Percentiles rank a stretch among this genome's conserved stretches.
Evolutionary conservation across 2,888 invertebrate genomes (phyloP).

Genomic region (Sphecodes monilicornis): DNA sequence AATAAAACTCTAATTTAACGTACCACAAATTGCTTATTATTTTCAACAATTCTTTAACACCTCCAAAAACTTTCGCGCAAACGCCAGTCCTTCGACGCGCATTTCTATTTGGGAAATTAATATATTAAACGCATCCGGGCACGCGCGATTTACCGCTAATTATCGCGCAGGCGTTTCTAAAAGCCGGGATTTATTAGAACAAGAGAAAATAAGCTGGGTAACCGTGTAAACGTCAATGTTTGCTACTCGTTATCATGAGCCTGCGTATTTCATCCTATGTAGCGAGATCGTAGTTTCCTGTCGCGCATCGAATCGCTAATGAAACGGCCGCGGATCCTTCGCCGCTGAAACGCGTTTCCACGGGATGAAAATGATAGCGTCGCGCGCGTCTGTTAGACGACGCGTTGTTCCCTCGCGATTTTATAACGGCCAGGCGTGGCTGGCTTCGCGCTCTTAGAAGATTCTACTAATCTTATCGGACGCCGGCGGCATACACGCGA

Average conservation of each 20-base stretch:
- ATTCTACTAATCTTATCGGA: constrained; percentile 67
- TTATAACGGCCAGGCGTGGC: neutral
- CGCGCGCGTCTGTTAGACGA: neutral
- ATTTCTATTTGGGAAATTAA: neutral
- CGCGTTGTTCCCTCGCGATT: neutral
- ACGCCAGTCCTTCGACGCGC: neutral
- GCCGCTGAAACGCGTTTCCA: neutral
- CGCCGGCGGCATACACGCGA: neutral
- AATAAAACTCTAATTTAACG: constrained; percentile 9
- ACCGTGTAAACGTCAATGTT: constrained; percentile 39
- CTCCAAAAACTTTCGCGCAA: neutral
- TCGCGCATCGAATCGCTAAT: neutral
- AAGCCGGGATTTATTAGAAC: constrained; percentile 11
- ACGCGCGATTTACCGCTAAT: neutral
- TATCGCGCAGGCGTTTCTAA: neutral
- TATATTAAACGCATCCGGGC: neutral
- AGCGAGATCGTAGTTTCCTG: constrained; percentile 11
- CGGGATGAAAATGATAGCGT: constrained; percentile 17
- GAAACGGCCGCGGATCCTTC: constrained; percentile 3
- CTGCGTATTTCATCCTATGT: constrained; percentile 23
- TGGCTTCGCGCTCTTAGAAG: constrained; percentile 39
- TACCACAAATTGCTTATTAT: neutral
- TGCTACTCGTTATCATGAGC: constrained; percentile 23
- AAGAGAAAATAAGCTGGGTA: constrained; percentile 13
- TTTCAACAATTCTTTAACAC: neutral